Percentiles rank a stretch among this genome's conserved stretches.
These are phyloP conservation scores for Mus pahari DNA, from an alignment of 2,113 vertebrate genomes.

Conservation along the genomic window DNA sequence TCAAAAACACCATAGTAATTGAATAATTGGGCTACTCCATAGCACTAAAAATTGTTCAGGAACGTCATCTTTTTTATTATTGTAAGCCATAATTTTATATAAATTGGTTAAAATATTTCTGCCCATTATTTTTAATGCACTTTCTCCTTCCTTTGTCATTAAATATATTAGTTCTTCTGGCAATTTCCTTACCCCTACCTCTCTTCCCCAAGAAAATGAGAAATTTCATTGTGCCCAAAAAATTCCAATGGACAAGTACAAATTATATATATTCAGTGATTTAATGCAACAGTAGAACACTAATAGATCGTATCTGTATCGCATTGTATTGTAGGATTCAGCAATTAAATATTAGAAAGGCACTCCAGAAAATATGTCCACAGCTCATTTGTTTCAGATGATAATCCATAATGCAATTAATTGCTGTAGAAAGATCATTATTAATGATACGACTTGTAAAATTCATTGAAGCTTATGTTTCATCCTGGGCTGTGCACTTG, in stretches of 20 bases:
- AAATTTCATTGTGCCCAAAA: slow-evolving; percentile 91
- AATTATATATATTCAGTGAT: slow-evolving; percentile 91
- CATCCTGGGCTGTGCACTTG: slow-evolving; percentile 86
- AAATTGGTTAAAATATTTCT: slow-evolving; percentile 75
- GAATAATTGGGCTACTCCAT: slow-evolving; percentile 63
- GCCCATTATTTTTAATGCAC: slow-evolving; percentile 55
- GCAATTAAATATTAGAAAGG: slow-evolving; percentile 93
- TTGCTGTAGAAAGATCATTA: slow-evolving; percentile 87
- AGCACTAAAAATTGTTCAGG: slow-evolving; percentile 56
- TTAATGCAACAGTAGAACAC: slow-evolving; percentile 93
- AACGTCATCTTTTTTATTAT: slow-evolving; percentile 56
- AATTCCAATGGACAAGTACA: slow-evolving; percentile 94
- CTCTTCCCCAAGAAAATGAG: slow-evolving; percentile 83
- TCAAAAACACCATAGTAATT: slow-evolving; percentile 59
- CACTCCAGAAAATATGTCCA: slow-evolving; percentile 88
- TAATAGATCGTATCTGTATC: slow-evolving; percentile 95
- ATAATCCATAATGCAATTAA: slow-evolving; percentile 94
- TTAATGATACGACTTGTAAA: slow-evolving; percentile 85
- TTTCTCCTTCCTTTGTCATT: slow-evolving; percentile 73
- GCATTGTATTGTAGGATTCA: slow-evolving; percentile 92
- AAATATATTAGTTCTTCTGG: slow-evolving; percentile 81
- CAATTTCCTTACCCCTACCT: slow-evolving; percentile 82
- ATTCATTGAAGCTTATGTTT: slow-evolving; percentile 85
- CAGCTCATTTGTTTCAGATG: slow-evolving; percentile 94
- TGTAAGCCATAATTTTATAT: slow-evolving; percentile 77